Conservation (phyloP, 2,888 invertebrate species). For the Autographa pulchrina region DNA sequence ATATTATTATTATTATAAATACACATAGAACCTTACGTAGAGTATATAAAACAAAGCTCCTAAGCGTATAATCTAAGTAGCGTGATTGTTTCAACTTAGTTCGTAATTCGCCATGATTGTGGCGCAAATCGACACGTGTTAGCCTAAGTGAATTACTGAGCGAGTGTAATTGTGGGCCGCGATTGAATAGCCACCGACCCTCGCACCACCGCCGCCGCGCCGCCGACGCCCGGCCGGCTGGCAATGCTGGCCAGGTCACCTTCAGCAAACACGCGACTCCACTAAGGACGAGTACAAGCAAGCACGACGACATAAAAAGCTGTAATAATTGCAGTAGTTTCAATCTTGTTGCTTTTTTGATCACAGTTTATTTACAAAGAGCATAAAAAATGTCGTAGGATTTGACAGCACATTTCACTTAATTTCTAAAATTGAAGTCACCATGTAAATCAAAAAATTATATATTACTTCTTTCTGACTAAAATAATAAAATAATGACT, state of each 20-base stretch:
- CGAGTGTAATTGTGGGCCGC: conserved; percentile 43
- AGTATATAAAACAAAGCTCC: conserved; percentile 33
- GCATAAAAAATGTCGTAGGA: too few relatives aligned
- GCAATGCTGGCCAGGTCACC: conserved; percentile 44
- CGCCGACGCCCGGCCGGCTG: conserved; percentile 1
- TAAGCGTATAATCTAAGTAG: conserved; percentile 46
- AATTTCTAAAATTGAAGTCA: too few relatives aligned
- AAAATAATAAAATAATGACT: too few relatives aligned
- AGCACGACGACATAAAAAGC: too few relatives aligned
- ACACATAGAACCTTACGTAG: not conserved
- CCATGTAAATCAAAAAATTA: too few relatives aligned
- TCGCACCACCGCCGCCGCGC: conserved; percentile 6
- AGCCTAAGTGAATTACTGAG: conserved; percentile 56
- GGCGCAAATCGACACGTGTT: conserved; percentile 53
- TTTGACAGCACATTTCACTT: too few relatives aligned
- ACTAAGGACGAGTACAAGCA: not conserved
- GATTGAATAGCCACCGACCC: conserved; percentile 38
- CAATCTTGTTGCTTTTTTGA: too few relatives aligned
- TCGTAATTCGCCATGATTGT: conserved; percentile 48
- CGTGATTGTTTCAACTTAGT: conserved; percentile 50
- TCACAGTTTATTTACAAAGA: too few relatives aligned
- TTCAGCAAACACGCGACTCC: conserved; percentile 17
- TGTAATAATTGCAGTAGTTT: too few relatives aligned
- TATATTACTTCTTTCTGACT: too few relatives aligned
- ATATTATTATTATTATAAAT: too few relatives aligned